Evolutionary conservation across 35 echinoderm and acorn worm species (phyloP), one percentile per base, ranked within the genome.

Genomic region (Eucidaris tribuloides): DNA sequence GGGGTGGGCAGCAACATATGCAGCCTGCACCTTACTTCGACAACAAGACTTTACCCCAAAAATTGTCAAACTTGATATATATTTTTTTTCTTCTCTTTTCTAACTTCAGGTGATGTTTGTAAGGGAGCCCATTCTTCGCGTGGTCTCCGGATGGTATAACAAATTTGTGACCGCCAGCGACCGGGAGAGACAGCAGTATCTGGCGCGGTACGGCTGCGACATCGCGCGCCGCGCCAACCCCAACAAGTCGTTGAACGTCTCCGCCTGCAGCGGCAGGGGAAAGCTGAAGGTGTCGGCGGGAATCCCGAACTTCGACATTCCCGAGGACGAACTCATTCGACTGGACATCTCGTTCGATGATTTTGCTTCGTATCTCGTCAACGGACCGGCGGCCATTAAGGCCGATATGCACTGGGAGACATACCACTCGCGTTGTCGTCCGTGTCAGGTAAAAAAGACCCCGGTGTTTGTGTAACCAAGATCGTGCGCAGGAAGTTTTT

Each of bases 321-420:
- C 15, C 2, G 60, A 68, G 11, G 61, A 43, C 43, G 58, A 56
- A 36, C n/a, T 74, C 1, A 24, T 39, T 33, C 33, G 41, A 17
- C 30, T 83, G 17, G 64, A 76, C 20, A 62, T 93, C 78, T 90
- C 86, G 13, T 94, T 94, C 76, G 35, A 35, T 5, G 91, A 94
- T 39, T 94, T 94, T 85, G 74, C 88, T 9, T n/a, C 46, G 33
- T 94, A 89, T 30, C 39, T 94, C 7, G 79, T 87, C 40, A 62
- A 39, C 7, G 76, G 48, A 45, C 40, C 63, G 2, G 46, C 42
- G 2, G 40, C 77, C 28, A 34, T 79, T 15, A 52, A 42, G 34
- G 25, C 15, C 48, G 86, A 94, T 33, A 66, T 89, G 56, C 92
- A 94, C 42, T 94, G 92, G 92, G 56, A 85, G 45, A 28, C 86